A percentile compares a stretch with the other conserved stretches of the same genome.
Conservation (phyloP, 2,113 vertebrate species). For the Anser brachyrhynchus region DNA sequence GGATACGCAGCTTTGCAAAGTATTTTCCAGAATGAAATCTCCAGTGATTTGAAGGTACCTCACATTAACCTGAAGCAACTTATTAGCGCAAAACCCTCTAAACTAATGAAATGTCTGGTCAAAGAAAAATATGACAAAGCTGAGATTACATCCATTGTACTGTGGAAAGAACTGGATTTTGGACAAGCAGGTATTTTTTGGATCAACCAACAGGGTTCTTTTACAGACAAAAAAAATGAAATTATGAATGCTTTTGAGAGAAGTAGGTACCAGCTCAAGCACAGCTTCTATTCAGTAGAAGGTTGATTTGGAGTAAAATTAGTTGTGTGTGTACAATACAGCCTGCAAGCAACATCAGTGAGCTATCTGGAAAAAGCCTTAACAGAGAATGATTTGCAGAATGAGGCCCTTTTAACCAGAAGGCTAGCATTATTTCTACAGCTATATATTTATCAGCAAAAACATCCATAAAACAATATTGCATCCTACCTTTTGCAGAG, state of each 20-base stretch:
- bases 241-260: not conserved
- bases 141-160: not conserved
- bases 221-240: not conserved
- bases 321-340: not conserved
- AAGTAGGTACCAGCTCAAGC: not conserved
- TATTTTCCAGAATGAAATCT: slow-evolving; percentile 34
- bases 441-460: not conserved
- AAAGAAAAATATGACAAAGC: not conserved
- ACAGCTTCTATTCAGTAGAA: not conserved
- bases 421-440: not conserved
- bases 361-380: not conserved
- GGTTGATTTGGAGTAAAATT: not conserved
- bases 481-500: not conserved
- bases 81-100: slow-evolving; percentile 9
- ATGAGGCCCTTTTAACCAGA: not conserved
- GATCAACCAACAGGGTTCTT: not conserved
- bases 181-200: not conserved
- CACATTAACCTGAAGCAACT: slow-evolving; percentile 27
- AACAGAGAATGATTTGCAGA: not conserved
- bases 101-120: not conserved
- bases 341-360: not conserved
- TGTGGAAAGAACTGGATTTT: not conserved
- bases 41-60: not conserved
- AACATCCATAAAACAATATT: not conserved
- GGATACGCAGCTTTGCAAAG: slow-evolving; percentile 29